These are phyloP conservation scores for Epinephelus moara DNA, from an alignment of 2,113 vertebrate species.

Conservation along the genomic window DNA sequence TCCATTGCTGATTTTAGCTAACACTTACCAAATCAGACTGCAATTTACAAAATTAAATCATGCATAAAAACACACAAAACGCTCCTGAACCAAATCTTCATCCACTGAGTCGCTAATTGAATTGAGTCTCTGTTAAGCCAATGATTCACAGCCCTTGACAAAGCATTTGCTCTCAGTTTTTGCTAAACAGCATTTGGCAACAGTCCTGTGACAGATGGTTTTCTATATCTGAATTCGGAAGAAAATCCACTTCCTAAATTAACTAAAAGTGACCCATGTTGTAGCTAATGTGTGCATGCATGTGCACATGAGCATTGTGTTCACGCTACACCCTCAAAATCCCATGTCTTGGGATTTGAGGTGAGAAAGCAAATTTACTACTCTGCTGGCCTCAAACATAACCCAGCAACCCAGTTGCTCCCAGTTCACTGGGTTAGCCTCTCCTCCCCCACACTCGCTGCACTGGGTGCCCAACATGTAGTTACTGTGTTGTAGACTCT, in stretches of 20 bases:
- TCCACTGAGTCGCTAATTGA: conserved; percentile 24
- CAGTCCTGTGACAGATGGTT: conserved; percentile 22
- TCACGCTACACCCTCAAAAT: neutral
- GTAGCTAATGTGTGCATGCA: neutral
- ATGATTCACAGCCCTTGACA: conserved; percentile 21
- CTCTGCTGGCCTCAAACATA: conserved; percentile 34
- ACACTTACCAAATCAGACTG: neutral
- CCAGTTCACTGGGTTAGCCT: conserved; percentile 54
- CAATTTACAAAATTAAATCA: neutral
- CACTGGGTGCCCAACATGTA: conserved; percentile 37
- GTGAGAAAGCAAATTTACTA: conserved; percentile 53
- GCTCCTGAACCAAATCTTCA: conserved; percentile 16
- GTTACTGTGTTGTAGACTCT: conserved; percentile 65
- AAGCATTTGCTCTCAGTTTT: conserved; percentile 41
- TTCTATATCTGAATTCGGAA: conserved; percentile 16
- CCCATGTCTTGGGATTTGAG: neutral
- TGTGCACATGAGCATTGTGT: neutral
- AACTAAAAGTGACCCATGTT: conserved; percentile 16
- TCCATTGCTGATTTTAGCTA: neutral
- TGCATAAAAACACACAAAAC: neutral
- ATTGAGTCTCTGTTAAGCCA: conserved; percentile 22
- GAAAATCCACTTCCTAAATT: conserved; percentile 15
- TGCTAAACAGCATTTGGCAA: conserved; percentile 38
- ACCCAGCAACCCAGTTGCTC: conserved; percentile 29
- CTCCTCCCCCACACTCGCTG: conserved; percentile 41